phyloP scores from a whole-genome alignment of 2,888 invertebrate genomes.

The Papilio elwesi region DNA sequence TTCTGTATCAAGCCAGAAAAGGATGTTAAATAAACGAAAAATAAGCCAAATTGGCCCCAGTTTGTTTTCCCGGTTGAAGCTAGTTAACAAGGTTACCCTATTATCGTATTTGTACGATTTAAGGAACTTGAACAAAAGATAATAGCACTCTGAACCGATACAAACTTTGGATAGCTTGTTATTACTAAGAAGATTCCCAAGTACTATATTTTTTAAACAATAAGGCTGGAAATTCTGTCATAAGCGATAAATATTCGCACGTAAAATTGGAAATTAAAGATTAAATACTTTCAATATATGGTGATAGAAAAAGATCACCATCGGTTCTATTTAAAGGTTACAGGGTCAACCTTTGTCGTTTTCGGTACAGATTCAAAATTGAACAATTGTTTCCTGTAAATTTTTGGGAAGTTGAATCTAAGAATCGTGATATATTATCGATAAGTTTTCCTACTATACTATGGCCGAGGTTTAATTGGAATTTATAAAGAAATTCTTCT shows the following conservation, averaged over 20 bases:
- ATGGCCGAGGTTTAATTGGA: background rate
- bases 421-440: too few relatives aligned
- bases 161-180: constrained; percentile 26
- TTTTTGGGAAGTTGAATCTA: too few relatives aligned
- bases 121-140: constrained; percentile 32
- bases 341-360: too few relatives aligned
- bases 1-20: constrained; percentile 8
- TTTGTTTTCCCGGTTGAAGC: constrained; percentile 28
- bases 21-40: constrained; percentile 28
- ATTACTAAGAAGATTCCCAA: background rate
- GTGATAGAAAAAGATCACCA: too few relatives aligned
- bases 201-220: constrained; percentile 15
- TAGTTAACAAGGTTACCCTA: constrained; percentile 34
- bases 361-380: too few relatives aligned
- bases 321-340: too few relatives aligned
- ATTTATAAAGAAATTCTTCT: background rate
- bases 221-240: background rate
- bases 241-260: background rate
- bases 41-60: constrained; percentile 28
- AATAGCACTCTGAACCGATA: constrained; percentile 19
- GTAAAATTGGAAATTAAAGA: background rate
- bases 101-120: constrained; percentile 34
- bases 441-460: too few relatives aligned
- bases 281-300: background rate
- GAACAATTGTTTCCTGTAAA: too few relatives aligned